Conservation (phyloP, 2,888 invertebrate species). For the Drosophila tanythrix region DNA sequence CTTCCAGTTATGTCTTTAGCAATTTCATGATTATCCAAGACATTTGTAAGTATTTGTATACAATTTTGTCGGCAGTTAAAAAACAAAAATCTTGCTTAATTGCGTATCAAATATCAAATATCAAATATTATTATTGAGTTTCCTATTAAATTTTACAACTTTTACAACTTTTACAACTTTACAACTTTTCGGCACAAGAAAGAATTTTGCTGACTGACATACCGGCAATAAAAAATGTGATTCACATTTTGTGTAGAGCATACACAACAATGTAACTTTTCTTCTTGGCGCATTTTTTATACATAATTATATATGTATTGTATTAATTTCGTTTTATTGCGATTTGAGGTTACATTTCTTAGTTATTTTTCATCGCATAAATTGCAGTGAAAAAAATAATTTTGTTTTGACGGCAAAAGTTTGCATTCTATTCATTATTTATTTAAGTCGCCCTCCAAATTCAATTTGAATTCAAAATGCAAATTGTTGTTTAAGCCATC, state of each 20-base stretch:
- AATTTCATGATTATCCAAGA: not conserved
- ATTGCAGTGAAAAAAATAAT: conserved; percentile 59
- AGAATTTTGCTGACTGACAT: conserved; percentile 10
- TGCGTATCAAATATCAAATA: not conserved
- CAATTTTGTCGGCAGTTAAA: not conserved
- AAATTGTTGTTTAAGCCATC: conserved; percentile 23
- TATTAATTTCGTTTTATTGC: conserved; percentile 24
- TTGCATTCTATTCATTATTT: conserved; percentile 71
- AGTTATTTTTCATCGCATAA: conserved; percentile 16
- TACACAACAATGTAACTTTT: conserved; percentile 11
- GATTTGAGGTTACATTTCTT: conserved; percentile 11
- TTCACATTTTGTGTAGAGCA: not conserved
- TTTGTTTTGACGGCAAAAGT: conserved; percentile 58
- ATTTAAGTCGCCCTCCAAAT: conserved; percentile 71
- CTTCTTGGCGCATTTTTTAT: not conserved
- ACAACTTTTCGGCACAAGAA: not conserved
- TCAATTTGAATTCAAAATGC: conserved; percentile 61
- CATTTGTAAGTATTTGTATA: not conserved
- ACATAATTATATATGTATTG: not conserved
- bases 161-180: not conserved
- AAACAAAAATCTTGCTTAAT: not conserved
- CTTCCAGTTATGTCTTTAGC: not conserved
- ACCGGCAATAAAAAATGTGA: conserved; percentile 5
- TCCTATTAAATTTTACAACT: not conserved
- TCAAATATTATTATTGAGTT: not conserved